Evolutionary conservation across 2,888 invertebrate genomes (phyloP), one percentile per base, ranked within the genome.

Genomic region (Eustalomyia histrio): DNA sequence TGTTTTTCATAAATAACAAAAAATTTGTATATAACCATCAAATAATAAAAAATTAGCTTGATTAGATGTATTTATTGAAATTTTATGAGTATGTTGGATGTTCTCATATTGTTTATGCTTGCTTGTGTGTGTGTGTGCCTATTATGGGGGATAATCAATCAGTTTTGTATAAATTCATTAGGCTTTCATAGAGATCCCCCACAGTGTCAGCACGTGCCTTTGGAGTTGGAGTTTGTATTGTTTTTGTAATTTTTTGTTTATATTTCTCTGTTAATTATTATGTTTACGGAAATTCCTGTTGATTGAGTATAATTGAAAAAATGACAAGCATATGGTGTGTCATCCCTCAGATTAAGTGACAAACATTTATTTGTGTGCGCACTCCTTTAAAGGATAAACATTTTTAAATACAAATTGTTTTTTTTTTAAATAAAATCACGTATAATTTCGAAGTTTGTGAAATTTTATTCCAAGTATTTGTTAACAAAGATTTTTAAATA

Each of bases 121-220:
- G 10, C 2, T 12, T 39, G 14, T 12, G 12, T 39, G 3, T 39
- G 10, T 1, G 1, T 39, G 14, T 12, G 12, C 12, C 1, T 39
- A 12, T 39, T 39, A 14, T 39, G 39, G 68, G 39, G 68, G 71
- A 71, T 80, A 76, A 72, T 80, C 72, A 80, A 72, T 71, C 65
- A 52, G 63, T 64, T n/a, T 75, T 61, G 8, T 16, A 50, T 67
- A 33, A 57, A 63, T 67, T 71, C 75, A 71, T 75, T 75, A 67
- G 52, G 16, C 75, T 12, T 29, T n/a, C 24, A 58, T 18, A 67
- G 35, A 33, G 65, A 75, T 67, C 69, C 55, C 80, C 80, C 80
- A 74, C 76, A 50, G 80, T 12, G 69, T 58, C 73, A 80, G 80
- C 80, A 80, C 73, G 80, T 80, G 76, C 47, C 55, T 29, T 39